phyloP scores from a whole-genome alignment of 2,888 invertebrate genomes.

The Crocallis elinguaria region DNA sequence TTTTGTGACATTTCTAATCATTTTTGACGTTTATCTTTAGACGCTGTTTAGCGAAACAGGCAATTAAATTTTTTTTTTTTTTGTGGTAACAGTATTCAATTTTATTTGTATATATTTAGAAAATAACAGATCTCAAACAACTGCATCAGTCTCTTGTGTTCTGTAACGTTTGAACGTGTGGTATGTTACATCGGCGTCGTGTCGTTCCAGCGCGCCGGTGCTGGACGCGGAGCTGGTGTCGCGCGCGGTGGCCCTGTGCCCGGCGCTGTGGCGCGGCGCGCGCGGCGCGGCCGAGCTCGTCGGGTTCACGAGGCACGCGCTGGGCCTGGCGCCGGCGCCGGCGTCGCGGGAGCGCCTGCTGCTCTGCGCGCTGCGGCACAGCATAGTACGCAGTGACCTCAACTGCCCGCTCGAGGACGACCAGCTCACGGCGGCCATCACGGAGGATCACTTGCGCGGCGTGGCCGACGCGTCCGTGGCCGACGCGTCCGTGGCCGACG shows the following conservation, averaged over 20 bases:
- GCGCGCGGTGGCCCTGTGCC: slow-evolving; percentile 53
- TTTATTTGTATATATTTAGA: too few species aligned
- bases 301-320: slow-evolving; percentile 36
- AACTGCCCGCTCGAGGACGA: slow-evolving; percentile 58
- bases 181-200: too few species aligned
- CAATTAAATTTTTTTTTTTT: too few species aligned
- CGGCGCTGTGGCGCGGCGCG: slow-evolving; percentile 36
- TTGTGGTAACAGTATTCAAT: too few species aligned
- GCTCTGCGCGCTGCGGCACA: slow-evolving; percentile 49
- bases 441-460: slow-evolving; percentile 23
- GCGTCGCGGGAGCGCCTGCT: not conserved
- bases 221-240: slow-evolving; percentile 48
- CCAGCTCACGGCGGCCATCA: slow-evolving; percentile 42
- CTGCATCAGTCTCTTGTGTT: too few species aligned
- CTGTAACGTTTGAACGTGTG: too few species aligned
- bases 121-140: too few species aligned
- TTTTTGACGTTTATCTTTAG: too few species aligned
- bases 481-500: slow-evolving; percentile 41
- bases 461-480: not conserved
- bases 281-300: slow-evolving; percentile 28
- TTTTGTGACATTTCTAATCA: too few species aligned
- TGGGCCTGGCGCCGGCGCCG: slow-evolving; percentile 15
- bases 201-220: slow-evolving; percentile 38
- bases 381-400: slow-evolving; percentile 50
- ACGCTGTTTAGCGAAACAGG: too few species aligned